phyloP scores from a whole-genome alignment of 2,888 invertebrate species.

The Homarus gammarus region DNA sequence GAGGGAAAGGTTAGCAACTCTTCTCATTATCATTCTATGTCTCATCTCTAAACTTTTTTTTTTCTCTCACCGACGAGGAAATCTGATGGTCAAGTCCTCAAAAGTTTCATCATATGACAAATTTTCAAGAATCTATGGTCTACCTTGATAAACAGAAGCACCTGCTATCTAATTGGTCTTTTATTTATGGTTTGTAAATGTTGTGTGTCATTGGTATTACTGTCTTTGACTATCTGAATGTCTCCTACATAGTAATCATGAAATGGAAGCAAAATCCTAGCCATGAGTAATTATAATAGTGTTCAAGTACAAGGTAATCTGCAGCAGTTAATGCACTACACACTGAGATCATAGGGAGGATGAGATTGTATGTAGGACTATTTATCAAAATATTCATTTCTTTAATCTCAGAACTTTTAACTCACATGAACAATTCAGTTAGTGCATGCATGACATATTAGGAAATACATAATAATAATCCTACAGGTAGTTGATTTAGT shows the following conservation, averaged over 20 bases:
- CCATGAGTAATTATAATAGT: background rate
- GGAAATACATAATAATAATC: slow-evolving; percentile 53
- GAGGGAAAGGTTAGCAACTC: background rate
- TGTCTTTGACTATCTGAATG: background rate
- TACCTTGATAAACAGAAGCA: background rate
- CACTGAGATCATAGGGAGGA: slow-evolving; percentile 9
- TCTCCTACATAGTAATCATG: slow-evolving; percentile 5
- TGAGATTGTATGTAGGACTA: slow-evolving; percentile 30
- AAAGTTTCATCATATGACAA: background rate
- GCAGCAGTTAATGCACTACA: slow-evolving; percentile 11
- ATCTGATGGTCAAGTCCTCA: background rate
- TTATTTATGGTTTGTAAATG: slow-evolving; percentile 4
- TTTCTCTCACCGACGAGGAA: background rate
- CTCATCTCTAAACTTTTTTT: background rate
- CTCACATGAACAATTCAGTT: slow-evolving; percentile 55
- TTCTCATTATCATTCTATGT: background rate
- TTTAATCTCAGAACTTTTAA: slow-evolving; percentile 5
- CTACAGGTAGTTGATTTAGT: slow-evolving; percentile 66
- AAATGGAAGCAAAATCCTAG: background rate
- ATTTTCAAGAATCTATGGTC: background rate
- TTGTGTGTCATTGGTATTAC: background rate
- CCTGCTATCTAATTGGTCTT: background rate
- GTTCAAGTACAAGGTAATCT: slow-evolving; percentile 26
- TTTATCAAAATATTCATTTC: slow-evolving; percentile 36
- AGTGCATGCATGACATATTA: slow-evolving; percentile 65